phyloP scores from a whole-genome alignment of 2,888 invertebrate genomes.

The Conomelus anceps region DNA sequence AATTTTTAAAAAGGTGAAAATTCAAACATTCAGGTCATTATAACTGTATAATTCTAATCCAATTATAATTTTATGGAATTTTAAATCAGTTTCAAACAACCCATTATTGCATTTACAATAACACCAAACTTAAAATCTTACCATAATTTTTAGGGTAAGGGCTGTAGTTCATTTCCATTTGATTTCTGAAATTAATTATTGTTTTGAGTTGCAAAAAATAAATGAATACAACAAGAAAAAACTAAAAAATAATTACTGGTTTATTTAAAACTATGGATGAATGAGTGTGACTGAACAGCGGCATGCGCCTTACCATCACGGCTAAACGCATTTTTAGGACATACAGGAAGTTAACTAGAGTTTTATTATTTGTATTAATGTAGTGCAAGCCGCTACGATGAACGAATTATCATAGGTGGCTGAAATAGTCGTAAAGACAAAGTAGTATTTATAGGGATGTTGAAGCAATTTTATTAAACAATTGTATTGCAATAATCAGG shows the following conservation, averaged over 20 bases:
- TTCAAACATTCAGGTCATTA: neutral
- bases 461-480: too few species aligned
- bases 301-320: too few species aligned
- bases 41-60: neutral
- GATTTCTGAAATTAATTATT: slow-evolving; percentile 14
- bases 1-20: neutral
- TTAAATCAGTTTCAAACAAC: neutral
- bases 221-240: neutral
- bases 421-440: too few species aligned
- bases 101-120: neutral
- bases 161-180: slow-evolving; percentile 12
- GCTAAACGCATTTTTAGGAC: too few species aligned
- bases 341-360: too few species aligned
- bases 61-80: neutral
- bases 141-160: slow-evolving; percentile 4
- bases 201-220: neutral
- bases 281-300: too few species aligned
- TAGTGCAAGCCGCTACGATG: too few species aligned
- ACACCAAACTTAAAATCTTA: neutral
- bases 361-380: too few species aligned
- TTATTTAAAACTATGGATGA: too few species aligned
- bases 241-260: neutral
- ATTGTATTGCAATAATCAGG: too few species aligned
- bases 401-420: too few species aligned
- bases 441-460: too few species aligned